phyloP scores from a whole-genome alignment of 2,113 vertebrate species.

The Sminthopsis crassicaudata region DNA sequence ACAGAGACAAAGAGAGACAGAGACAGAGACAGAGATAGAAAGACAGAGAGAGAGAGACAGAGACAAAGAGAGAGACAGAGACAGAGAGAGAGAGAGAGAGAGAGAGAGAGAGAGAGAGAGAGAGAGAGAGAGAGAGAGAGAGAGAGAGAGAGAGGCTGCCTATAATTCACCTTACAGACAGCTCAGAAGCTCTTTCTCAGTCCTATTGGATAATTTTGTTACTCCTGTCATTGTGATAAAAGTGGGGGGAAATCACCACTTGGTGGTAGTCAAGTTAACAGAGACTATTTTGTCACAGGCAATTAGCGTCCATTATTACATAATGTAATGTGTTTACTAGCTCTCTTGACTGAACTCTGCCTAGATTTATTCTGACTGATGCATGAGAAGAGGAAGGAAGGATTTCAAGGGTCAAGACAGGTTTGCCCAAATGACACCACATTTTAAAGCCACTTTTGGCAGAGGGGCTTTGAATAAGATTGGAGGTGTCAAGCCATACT shows the following conservation, averaged over 20 bases:
- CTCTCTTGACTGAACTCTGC: conserved; percentile 52
- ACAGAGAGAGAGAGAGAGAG: no score
- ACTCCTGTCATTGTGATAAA: conserved; percentile 25
- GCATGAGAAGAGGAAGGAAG: conserved; percentile 42
- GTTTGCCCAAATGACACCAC: not conserved
- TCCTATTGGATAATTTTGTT: not conserved
- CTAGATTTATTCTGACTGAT: conserved; percentile 62
- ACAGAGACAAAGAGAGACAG: no score
- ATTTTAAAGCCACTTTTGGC: conserved; percentile 52
- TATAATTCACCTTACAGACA: conserved; percentile 19
- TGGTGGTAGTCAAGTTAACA: conserved; percentile 19
- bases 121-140: no score
- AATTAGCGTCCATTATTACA: conserved; percentile 61
- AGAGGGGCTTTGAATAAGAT: conserved; percentile 16
- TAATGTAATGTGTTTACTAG: conserved; percentile 50
- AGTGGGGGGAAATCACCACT: conserved; percentile 4
- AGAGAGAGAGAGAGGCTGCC: not conserved
- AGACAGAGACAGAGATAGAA: not conserved
- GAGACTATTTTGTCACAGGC: conserved; percentile 65
- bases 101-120: not conserved
- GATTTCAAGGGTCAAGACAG: conserved; percentile 38
- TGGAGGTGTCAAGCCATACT: not conserved
- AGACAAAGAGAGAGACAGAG: no score
- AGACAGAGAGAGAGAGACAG: no score
- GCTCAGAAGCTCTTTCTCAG: not conserved